phyloP scores from a whole-genome alignment of 2,797 vertebrate genomes.

The Dryobates pubescens region DNA sequence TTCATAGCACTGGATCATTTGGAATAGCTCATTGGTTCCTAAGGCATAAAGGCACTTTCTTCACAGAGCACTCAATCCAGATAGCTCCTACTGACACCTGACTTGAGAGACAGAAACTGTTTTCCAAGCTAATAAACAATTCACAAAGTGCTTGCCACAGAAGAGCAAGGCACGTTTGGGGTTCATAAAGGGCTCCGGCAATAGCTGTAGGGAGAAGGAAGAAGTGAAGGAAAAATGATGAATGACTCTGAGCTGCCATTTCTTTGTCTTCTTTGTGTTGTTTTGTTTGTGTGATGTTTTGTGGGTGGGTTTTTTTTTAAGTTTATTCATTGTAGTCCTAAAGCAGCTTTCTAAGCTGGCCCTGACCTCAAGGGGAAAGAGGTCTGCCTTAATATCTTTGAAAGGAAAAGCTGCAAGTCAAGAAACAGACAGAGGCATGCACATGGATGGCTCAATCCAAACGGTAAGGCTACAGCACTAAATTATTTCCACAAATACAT shows the following conservation, averaged over 20 bases:
- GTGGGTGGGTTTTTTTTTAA: background rate
- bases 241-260: background rate
- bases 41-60: conserved; percentile 37
- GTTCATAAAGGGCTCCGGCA: conserved; percentile 12
- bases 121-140: conserved; percentile 57
- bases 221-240: conserved; percentile 4
- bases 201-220: conserved; percentile 20
- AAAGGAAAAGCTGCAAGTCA: background rate
- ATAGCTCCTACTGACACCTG: conserved; percentile 17
- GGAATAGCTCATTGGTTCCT: background rate
- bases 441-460: background rate
- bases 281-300: background rate
- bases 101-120: conserved; percentile 29
- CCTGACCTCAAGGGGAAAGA: background rate
- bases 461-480: background rate
- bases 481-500: background rate
- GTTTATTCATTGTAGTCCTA: conserved; percentile 40
- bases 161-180: conserved; percentile 3
- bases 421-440: background rate
- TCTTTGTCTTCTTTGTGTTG: conserved; percentile 6
- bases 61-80: background rate
- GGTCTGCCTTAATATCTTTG: background rate
- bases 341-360: background rate
- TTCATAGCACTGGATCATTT: background rate
- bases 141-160: conserved; percentile 24